Conservation (phyloP, 2,113 vertebrate species). For the Lanius collurio region DNA sequence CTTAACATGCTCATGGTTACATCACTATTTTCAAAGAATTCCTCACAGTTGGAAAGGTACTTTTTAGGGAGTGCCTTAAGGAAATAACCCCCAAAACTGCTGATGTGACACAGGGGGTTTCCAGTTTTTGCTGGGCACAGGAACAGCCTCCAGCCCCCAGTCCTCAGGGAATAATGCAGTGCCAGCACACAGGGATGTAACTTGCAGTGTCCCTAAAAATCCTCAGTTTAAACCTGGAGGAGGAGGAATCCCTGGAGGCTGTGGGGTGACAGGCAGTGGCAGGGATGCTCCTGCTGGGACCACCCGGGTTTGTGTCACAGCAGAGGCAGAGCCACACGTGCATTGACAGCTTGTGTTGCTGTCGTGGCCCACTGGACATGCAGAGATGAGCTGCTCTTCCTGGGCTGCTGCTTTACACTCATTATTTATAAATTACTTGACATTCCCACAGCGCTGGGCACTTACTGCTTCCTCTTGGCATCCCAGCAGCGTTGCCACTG, state of each 20-base stretch:
- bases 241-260: background rate
- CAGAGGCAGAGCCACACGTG: background rate
- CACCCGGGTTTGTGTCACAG: background rate
- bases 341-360: background rate
- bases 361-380: accelerated
- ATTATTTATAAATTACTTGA: background rate
- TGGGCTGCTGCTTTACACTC: background rate
- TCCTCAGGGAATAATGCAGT: background rate
- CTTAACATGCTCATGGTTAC: background rate
- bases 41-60: background rate
- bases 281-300: background rate
- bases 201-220: background rate
- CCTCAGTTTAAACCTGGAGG: background rate
- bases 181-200: background rate
- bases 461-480: background rate
- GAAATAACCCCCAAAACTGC: background rate
- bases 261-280: background rate
- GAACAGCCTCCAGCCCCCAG: background rate
- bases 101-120: background rate
- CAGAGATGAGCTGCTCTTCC: background rate
- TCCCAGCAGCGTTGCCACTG: background rate
- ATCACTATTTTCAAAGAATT: background rate
- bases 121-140: background rate
- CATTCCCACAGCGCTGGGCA: background rate
- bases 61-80: background rate